Evolutionary conservation across 2,113 vertebrate species (phyloP).

Genomic region (Anthoscopus minutus): DNA sequence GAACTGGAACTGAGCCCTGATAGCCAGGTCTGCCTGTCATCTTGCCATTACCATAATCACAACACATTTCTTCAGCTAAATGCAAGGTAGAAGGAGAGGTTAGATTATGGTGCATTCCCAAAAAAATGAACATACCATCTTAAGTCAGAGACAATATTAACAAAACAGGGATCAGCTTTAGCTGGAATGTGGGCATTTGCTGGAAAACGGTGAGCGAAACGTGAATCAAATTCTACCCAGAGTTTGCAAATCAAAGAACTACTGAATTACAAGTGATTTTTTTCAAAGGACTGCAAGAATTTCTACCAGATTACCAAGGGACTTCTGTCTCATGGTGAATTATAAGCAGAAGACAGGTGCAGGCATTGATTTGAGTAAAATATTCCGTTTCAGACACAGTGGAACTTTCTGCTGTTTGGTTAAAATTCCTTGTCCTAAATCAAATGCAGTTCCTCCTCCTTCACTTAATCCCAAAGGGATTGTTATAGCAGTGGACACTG

Average conservation of each 20-base stretch:
- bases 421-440: slow-evolving; percentile 14
- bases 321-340: slow-evolving; percentile 23
- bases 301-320: neutral
- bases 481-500: neutral
- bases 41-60: neutral
- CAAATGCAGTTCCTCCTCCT: neutral
- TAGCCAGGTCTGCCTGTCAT: neutral
- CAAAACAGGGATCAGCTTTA: neutral
- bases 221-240: neutral
- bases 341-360: neutral
- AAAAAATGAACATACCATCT: neutral
- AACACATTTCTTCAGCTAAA: neutral
- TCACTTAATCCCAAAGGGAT: neutral
- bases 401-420: slow-evolving; percentile 18
- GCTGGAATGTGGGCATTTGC: neutral
- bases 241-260: slow-evolving; percentile 33
- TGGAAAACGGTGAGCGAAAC: neutral
- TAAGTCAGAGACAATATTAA: neutral
- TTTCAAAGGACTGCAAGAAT: slow-evolving; percentile 30
- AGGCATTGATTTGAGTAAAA: slow-evolving; percentile 28
- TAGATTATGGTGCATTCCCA: neutral
- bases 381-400: neutral
- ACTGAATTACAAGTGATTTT: neutral
- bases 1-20: neutral
- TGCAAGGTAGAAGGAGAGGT: neutral